Base-by-base conservation (phyloP, 2,888 invertebrate species). In the Agrilus biguttatus region DNA sequence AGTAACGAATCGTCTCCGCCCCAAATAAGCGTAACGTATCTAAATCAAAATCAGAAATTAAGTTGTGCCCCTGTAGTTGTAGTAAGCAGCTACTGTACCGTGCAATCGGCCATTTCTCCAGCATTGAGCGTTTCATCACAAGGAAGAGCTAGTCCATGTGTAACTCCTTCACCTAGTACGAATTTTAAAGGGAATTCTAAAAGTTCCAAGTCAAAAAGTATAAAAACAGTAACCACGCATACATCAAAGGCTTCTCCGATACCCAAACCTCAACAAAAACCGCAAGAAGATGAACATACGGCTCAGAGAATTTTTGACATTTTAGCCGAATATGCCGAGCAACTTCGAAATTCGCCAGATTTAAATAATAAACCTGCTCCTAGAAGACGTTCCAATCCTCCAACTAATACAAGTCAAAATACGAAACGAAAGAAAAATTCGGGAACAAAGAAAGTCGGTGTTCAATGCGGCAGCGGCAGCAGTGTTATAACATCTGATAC, bases 331-430 rank as follows among this genome's bases (percentile, higher is more conserved):
- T 85, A 85, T 59, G 83, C 83, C 39, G 85, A 85, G 54, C 84
- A 85, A 56, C 69, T 85, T 36, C 72, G 83, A 51, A 85, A 84
- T 56, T 84, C 83, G 1, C 85, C 85, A 0, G 85, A 85, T 62
- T 59, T 77, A 36, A 85, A 84, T 57, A 82, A 85, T 59, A 85
- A 84, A 61, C 85, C 85, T 0, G 85, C 85, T 1, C 85, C 85
- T 1, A 70, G 85, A 36, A 69, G 85, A 51, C 70, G 85, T 42
- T 77, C 82, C 0, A 83, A 84, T 61, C 79, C 79, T 12, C 81
- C 83, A 1, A 77, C 80, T 2, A 80, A 78, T 65, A 78, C 82
- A 1, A 75, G 74, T 40, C 78, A 80, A 14, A 77, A 77, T 36
- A 81, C 82, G 48, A 74, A 83, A 36, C 78, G 82, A 54, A 82